Evolutionary conservation across 2,113 vertebrate genomes (phyloP), one percentile per base, ranked within the genome.

Genomic region (Paraplagusia blochii): DNA sequence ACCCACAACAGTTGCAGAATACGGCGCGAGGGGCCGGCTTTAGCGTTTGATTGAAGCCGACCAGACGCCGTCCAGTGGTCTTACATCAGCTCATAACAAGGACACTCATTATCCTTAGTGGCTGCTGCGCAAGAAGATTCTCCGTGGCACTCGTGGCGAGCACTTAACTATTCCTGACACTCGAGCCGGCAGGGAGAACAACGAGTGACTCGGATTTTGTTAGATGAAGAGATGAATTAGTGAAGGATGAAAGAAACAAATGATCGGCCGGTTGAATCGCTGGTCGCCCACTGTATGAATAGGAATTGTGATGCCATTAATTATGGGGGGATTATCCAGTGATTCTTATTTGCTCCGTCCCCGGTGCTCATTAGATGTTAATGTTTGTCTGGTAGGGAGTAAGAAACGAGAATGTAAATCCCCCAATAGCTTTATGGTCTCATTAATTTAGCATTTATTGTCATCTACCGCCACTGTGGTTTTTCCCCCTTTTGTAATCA

Each of bases 61-160:
- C 58, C 46, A 22, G 38, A 54, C 45, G 68, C 63, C 67, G 66
- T 71, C 67, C 57, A 69, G 44, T 46, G 51, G 72, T 79, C 50
- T 69, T 68, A 80, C 63, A 72, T 83, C 74, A 73, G 82, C 60
- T 77, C 77, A 82, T 84, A 79, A 84, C 77, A 76, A 86, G 66
- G 65, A 17, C 42, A 45, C 55, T 67, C 69, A 69, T 79, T 52
- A 81, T 74, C 68, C 76, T 66, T 66, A 73, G 4, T 67, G 57
- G 65, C 55, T 72, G 59, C 44, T 33, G 35, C 50, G 50, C 47
- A 46, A 64, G 45, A 43, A 66, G 53, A 69, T 36, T 19, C 29
- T 54, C 50, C 72, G 57, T 49, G 63, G 49, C 72, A 66, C 66
- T 82, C 70, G 81, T 76, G 77, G 56, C 54, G 66, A 84, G 69